phyloP scores from a whole-genome alignment of 53 echinoderm and acorn worm species.

The Mesocentrotus franciscanus region DNA sequence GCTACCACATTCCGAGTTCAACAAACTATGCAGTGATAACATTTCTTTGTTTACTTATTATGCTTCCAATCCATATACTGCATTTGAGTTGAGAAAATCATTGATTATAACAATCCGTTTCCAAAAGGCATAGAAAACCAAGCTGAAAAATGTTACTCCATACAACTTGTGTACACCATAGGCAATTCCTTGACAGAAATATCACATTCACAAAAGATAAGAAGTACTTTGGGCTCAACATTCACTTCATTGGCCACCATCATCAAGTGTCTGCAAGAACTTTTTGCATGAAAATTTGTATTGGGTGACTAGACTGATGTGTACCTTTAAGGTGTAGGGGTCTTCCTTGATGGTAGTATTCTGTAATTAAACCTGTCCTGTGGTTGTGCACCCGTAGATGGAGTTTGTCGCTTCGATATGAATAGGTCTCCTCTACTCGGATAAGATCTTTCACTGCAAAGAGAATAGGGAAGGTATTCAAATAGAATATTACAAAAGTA shows the following conservation, averaged over 20 bases:
- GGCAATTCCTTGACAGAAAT: no score
- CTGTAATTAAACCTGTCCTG: conserved; percentile 84
- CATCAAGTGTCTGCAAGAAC: background rate
- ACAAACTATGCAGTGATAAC: background rate
- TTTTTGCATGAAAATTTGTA: background rate
- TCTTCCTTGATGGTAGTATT: conserved; percentile 92
- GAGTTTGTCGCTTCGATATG: conserved; percentile 85
- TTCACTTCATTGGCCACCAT: background rate
- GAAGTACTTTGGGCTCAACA: background rate
- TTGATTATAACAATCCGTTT: no score
- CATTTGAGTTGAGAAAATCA: no score
- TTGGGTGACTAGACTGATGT: background rate
- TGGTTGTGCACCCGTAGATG: conserved; percentile 87
- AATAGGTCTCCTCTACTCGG: conserved; percentile 89
- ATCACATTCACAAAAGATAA: no score
- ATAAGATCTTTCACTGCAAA: conserved; percentile 86
- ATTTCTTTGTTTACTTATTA: background rate
- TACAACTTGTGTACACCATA: no score
- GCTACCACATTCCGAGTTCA: no score
- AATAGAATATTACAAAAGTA: background rate
- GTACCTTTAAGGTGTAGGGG: conserved; percentile 93
- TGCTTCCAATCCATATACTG: no score
- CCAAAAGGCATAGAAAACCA: no score
- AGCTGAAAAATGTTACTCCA: no score
- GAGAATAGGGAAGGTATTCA: conserved; percentile 9